Conservation (phyloP, 2,888 invertebrate species). For the Drosophila formosana region DNA sequence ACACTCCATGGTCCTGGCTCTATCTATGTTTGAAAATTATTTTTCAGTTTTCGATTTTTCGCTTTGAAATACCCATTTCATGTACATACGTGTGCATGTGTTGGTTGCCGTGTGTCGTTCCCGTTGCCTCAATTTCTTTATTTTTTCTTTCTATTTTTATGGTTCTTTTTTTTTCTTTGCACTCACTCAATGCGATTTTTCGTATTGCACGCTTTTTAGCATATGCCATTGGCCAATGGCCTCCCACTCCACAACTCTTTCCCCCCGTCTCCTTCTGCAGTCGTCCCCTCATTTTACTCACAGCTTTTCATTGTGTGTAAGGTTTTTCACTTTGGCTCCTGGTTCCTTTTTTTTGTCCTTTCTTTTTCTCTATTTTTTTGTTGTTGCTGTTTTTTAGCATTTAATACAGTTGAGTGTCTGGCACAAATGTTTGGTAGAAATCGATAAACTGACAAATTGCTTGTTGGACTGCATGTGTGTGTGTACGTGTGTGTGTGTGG, state of each 20-base stretch:
- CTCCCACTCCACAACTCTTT: constrained; percentile 3
- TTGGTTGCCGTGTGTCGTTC: constrained; percentile 49
- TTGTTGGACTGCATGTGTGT: constrained; percentile 70
- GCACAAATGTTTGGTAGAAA: constrained; percentile 82
- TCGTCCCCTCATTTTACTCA: constrained; percentile 29
- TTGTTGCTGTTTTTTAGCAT: constrained; percentile 80
- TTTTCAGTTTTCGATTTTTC: constrained; percentile 81
- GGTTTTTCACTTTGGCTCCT: constrained; percentile 78
- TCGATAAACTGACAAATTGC: constrained; percentile 84
- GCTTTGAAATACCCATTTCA: constrained; percentile 80
- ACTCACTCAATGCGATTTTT: constrained; percentile 71
- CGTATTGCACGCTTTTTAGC: constrained; percentile 81
- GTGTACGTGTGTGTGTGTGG: constrained; percentile 23
- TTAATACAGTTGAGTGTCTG: constrained; percentile 82
- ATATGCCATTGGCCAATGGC: constrained; percentile 77
- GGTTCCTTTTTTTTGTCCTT: constrained; percentile 14
- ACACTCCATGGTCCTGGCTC: not conserved
- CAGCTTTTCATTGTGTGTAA: constrained; percentile 81
- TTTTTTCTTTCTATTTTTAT: constrained; percentile 46
- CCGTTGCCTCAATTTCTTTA: constrained; percentile 50
- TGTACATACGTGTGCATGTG: constrained; percentile 51
- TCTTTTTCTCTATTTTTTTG: constrained; percentile 17
- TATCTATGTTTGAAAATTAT: constrained; percentile 71
- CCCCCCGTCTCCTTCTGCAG: not conserved
- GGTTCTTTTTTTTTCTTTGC: constrained; percentile 49